phyloP scores from a whole-genome alignment of 2,888 invertebrate genomes.

The Stratiomys singularior region DNA sequence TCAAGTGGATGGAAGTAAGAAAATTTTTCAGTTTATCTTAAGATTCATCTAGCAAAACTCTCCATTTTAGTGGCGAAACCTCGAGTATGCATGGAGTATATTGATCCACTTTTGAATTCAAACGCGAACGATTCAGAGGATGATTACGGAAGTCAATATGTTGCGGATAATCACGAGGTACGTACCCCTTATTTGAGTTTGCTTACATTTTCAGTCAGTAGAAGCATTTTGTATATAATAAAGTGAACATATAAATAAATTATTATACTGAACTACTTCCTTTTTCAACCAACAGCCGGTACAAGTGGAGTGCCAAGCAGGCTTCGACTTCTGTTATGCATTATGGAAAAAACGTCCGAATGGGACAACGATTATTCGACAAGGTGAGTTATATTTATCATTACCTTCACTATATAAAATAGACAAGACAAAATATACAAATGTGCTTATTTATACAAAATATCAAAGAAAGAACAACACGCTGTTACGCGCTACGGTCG shows the following conservation, averaged over 20 bases:
- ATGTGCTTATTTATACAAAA: constrained; percentile 6
- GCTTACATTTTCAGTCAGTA: too few relatives aligned
- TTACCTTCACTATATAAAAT: background rate
- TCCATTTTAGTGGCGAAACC: constrained; percentile 34
- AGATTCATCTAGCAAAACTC: background rate
- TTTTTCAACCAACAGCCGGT: constrained; percentile 36
- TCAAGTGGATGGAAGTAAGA: constrained; percentile 30
- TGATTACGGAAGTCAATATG: constrained; percentile 23
- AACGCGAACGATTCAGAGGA: constrained; percentile 22
- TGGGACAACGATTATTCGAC: constrained; percentile 74
- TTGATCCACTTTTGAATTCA: constrained; percentile 30
- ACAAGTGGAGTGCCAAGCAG: constrained; percentile 60
- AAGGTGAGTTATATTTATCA: constrained; percentile 67
- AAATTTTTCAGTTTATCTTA: background rate
- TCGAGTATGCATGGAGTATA: constrained; percentile 36
- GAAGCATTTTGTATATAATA: too few relatives aligned
- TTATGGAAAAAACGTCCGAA: constrained; percentile 74
- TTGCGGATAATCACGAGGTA: constrained; percentile 13
- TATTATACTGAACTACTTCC: background rate
- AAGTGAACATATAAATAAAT: background rate
- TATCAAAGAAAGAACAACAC: background rate
- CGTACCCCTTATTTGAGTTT: background rate
- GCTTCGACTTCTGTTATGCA: constrained; percentile 75
- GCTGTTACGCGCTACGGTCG: background rate
- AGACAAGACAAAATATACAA: background rate